phyloP scores from a whole-genome alignment of 35 echinoderm and acorn worm species.

The Heliocidaris tuberculata region DNA sequence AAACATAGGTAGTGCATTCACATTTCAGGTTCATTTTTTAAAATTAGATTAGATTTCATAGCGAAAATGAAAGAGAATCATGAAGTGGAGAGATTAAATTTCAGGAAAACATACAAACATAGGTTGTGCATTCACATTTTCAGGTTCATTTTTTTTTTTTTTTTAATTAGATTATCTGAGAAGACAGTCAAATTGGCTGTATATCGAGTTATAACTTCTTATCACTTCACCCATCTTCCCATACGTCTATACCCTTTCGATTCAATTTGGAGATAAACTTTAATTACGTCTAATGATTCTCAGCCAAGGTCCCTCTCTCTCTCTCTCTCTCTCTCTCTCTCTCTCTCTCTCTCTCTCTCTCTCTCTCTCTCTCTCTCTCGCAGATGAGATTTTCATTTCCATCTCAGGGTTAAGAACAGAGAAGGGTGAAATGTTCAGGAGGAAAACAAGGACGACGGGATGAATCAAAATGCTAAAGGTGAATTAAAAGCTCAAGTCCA shows the following conservation, averaged over 20 bases:
- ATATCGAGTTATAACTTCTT: not conserved
- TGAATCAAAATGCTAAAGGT: not conserved
- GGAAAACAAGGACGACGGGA: not conserved
- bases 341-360: no score
- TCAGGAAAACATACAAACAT: no score
- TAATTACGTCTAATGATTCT: not conserved
- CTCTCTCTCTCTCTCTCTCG: not conserved
- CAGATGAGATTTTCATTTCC: not conserved
- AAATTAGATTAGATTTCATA: no score
- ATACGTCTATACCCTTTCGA: no score
- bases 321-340: not conserved
- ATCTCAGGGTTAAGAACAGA: not conserved
- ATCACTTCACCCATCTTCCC: not conserved
- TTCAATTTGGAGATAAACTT: not conserved
- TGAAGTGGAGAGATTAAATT: no score
- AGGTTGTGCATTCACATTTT: not conserved
- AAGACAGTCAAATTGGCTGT: not conserved
- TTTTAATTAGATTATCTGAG: not conserved
- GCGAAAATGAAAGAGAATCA: no score
- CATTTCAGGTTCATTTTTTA: no score
- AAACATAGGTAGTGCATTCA: no score
- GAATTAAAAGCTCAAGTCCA: not conserved
- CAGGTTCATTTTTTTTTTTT: not conserved
- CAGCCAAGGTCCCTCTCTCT: not conserved
- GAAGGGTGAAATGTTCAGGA: no score